phyloP scores from a whole-genome alignment of 2,888 invertebrate genomes.

The Lasioglossum pauxillum region DNA sequence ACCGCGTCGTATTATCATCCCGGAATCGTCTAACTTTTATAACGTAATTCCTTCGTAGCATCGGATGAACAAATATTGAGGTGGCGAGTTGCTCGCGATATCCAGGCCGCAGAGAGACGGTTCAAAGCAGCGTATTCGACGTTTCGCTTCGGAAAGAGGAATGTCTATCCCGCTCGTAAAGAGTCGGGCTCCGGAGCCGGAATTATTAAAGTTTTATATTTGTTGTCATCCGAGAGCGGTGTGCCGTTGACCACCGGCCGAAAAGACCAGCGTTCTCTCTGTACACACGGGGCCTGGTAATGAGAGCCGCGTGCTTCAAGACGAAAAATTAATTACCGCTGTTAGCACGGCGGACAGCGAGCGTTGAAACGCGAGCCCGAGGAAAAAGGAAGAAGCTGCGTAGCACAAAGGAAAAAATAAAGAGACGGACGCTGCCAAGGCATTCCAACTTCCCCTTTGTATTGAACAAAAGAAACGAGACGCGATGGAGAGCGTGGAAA shows the following conservation, averaged over 20 bases:
- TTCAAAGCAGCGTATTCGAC: constrained; percentile 13
- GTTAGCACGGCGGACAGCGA: constrained; percentile 40
- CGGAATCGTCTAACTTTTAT: constrained; percentile 7
- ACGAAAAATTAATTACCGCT: constrained; percentile 69
- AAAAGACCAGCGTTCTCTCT: constrained; percentile 12
- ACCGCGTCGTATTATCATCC: neutral
- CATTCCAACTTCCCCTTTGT: constrained; percentile 20
- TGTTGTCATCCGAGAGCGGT: constrained; percentile 28
- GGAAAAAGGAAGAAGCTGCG: neutral
- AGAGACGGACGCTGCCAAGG: constrained; percentile 14
- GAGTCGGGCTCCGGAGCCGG: constrained; percentile 34
- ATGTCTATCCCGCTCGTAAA: constrained; percentile 51
- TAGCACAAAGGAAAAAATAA: constrained; percentile 14
- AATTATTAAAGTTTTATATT: constrained; percentile 69
- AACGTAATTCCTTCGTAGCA: neutral
- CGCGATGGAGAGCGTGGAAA: constrained; percentile 2
- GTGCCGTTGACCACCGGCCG: constrained; percentile 27
- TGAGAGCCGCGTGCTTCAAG: constrained; percentile 43
- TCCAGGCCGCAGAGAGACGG: constrained; percentile 23
- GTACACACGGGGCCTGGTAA: constrained; percentile 13
- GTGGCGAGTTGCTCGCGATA: constrained; percentile 14
- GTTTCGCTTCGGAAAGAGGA: neutral
- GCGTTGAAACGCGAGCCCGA: constrained; percentile 17
- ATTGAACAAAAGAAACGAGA: constrained; percentile 26
- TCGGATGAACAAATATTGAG: constrained; percentile 16